Evolutionary conservation across 2,888 invertebrate genomes (phyloP).

Genomic region (Sminthurides aquaticus): DNA sequence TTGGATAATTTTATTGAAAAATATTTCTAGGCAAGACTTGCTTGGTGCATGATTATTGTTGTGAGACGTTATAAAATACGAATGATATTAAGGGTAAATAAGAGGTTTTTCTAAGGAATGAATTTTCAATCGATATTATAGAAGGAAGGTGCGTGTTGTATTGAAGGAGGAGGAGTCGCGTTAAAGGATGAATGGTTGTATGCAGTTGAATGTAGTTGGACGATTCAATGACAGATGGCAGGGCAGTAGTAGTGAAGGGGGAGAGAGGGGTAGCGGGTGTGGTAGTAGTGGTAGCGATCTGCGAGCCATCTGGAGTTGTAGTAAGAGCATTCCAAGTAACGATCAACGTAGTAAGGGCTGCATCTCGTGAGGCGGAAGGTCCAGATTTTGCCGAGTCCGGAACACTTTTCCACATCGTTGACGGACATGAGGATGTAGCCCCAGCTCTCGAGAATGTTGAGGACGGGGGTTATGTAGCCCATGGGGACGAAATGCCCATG

Average conservation of each 20-base stretch:
- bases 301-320: conserved; percentile 5
- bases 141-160: background rate
- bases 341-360: conserved; percentile 3
- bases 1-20: background rate
- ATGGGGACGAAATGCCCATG: conserved; percentile 15
- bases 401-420: conserved; percentile 10
- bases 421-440: conserved; percentile 11
- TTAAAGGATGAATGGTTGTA: background rate
- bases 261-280: conserved; percentile 4
- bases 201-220: background rate
- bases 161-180: background rate
- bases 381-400: conserved; percentile 13
- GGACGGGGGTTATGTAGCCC: conserved; percentile 19
- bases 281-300: conserved; percentile 13
- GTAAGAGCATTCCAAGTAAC: conserved; percentile 4
- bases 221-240: background rate
- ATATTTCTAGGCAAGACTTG: background rate
- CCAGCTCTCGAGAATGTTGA: conserved; percentile 19
- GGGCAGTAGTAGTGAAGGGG: conserved; percentile 7
- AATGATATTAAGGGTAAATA: background rate
- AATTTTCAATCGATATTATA: background rate
- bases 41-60: background rate
- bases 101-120: too few relatives aligned
- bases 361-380: conserved; percentile 8
- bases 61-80: background rate